Base-by-base conservation (phyloP, 2,888 invertebrate genomes). In the Chorisops tibialis region DNA sequence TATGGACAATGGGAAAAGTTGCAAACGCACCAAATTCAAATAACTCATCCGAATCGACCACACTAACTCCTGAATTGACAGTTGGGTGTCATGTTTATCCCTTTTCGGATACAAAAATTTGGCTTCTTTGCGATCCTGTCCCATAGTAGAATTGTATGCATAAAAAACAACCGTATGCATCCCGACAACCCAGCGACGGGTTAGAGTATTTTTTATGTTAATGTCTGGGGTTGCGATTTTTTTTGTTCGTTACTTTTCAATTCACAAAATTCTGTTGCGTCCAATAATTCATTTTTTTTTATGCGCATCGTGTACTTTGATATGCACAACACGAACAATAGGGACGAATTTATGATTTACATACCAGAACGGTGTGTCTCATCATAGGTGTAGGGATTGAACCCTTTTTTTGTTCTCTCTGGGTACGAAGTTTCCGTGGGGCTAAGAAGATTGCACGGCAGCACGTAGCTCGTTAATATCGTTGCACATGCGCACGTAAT, bases 61-160 rank as follows among this genome's bases (percentile, higher is more conserved):
- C 56, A 56, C 56, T 38, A 56, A 43, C 56, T 56, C 43, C 73
- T 74, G 73, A 73, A 75, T 76, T 77, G 77, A 77, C 77, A 77
- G 75, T 78, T 78, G 77, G 76, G 78, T 78, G 77, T 78, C 77
- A 78, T 78, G 77, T 77, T 77, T 78, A 78, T 76, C 72, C 74
- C 73, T 71, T n/a, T 70, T 65, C 43, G 39, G 41, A 45, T 35
- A 24, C 22, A n/a, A 35, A 52, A 52, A 56, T 24, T 56, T 45
- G n/a, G 22, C 22, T 38, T 56, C 35, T 30, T 16, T 24, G 39
- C 21, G 52, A 54, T 18, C 52, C 52, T 41, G 7, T 19, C 18
- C 22, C 22, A 39, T 14, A 16, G 30, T n/a, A n/a, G n/a, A n/a
- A n/a, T n/a, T n/a, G n/a, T n/a, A n/a, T n/a, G 21, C 52, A 9